Percentiles rank a stretch among this genome's conserved stretches.
These are phyloP conservation scores for Aphodius granarius DNA, from an alignment of 2,888 invertebrate genomes.

Conservation along the genomic window DNA sequence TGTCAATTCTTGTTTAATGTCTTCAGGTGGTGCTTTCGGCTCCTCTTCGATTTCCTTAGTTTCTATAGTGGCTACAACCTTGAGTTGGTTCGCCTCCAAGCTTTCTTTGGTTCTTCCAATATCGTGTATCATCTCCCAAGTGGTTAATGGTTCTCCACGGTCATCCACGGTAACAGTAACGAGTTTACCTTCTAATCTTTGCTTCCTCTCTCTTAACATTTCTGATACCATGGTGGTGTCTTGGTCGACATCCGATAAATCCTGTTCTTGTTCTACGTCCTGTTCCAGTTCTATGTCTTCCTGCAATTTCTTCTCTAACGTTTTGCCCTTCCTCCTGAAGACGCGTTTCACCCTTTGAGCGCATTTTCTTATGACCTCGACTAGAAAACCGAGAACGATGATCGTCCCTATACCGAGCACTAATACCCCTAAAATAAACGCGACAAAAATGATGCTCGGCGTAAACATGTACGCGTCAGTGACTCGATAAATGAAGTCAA, in stretches of 20 bases:
- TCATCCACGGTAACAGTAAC: background rate
- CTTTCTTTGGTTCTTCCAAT: conserved; percentile 1
- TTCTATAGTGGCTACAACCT: conserved; percentile 7
- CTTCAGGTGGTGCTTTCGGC: background rate
- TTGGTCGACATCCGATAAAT: background rate
- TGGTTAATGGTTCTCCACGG: background rate
- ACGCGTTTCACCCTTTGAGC: background rate
- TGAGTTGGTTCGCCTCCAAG: background rate
- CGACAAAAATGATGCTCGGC: conserved; percentile 10
- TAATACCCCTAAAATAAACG: conserved; percentile 9
- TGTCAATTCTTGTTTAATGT: background rate
- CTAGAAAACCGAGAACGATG: background rate
- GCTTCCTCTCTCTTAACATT: background rate
- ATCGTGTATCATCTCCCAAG: background rate
- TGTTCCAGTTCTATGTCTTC: background rate
- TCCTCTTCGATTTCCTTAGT: background rate
- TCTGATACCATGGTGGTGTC: background rate
- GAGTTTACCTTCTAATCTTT: background rate
- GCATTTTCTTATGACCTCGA: conserved; percentile 1
- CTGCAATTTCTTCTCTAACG: background rate
- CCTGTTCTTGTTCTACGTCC: background rate
- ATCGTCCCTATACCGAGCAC: conserved; percentile 3
- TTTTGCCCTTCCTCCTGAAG: background rate
- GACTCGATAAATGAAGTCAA: background rate
- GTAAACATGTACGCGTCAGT: conserved; percentile 12